Evolutionary conservation across 2,888 invertebrate species (phyloP), one percentile per base, ranked within the genome.

Genomic region (Sericinus montela): DNA sequence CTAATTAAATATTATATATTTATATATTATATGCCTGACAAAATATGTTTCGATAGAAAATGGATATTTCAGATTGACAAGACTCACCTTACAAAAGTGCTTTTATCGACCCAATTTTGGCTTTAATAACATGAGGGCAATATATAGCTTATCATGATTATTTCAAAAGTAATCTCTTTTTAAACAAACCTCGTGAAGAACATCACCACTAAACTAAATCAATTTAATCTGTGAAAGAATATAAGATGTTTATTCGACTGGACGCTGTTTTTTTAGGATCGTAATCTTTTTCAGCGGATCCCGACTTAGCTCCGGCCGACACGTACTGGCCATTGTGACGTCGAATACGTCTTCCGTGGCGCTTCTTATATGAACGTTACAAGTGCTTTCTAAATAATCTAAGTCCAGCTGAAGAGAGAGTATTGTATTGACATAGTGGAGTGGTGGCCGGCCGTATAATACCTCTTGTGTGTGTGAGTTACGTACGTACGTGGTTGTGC

Each of bases 301-400:
- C 85, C 75, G 72, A 60, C 70, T 71, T 69, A 72, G 80, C 70
- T 73, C 76, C 74, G 67, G 75, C 79, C 77, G 85, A 87, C 88
- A 88, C 87, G 88, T 88, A 79, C 76, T 65, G 77, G 77, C 88
- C 82, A 88, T 88, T 88, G 88, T 88, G 83, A 87, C 85, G 84
- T 74, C 64, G 75, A 80, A 81, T 80, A 80, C 83, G 80, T 85
- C 87, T 88, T 86, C 79, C 78, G 78, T 76, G 80, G 74, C 80
- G 81, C 83, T 81, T 87, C 88, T 89, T 89, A 89, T 89, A 89
- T 89, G 89, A 89, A 84, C 87, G 83, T 88, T 89, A 89, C 87
- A 89, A 89, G 89, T 89, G 89, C 89, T 89, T 89, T 89, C 89
- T 89, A 89, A 89, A 89, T 89, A 89, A 89, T 89, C 89, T 88